These are phyloP conservation scores for Martes martes DNA, from an alignment of 2,113 vertebrate species.

Conservation along the genomic window DNA sequence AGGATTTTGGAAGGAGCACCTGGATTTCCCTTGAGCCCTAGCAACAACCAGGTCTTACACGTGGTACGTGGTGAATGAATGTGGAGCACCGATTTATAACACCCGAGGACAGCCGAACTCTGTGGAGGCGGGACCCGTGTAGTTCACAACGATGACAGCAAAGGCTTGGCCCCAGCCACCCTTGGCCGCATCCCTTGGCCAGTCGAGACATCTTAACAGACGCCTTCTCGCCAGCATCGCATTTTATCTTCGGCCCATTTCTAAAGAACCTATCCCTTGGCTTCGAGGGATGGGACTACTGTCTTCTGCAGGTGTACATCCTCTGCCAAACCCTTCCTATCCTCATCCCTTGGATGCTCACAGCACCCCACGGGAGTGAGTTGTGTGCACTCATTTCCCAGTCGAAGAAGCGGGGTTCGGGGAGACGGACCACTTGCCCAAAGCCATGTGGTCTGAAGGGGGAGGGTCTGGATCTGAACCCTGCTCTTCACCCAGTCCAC, in stretches of 20 bases:
- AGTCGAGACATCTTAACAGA: fast-evolving
- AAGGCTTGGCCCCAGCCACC: not conserved
- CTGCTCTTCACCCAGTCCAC: fast-evolving
- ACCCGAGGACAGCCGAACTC: not conserved
- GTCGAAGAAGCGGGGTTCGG: not conserved
- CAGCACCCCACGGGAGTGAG: too few species aligned
- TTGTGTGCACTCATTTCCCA: too few species aligned
- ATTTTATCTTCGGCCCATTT: not conserved
- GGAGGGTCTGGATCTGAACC: too few species aligned
- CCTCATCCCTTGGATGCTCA: fast-evolving
- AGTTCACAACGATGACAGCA: not conserved
- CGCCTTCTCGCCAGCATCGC: fast-evolving
- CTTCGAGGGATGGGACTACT: not conserved
- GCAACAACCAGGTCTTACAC: not conserved
- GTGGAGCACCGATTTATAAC: fast-evolving
- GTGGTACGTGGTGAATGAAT: not conserved
- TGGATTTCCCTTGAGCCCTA: not conserved
- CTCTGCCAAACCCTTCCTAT: not conserved
- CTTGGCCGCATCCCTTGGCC: not conserved
- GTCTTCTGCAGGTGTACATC: fast-evolving
- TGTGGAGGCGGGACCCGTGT: fast-evolving
- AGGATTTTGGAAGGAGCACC: not conserved
- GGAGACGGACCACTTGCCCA: not conserved
- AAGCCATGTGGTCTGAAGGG: too few species aligned
- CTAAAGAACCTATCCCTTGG: not conserved